Percentiles rank a stretch among this genome's conserved stretches.
Conservation (phyloP, 2,797 vertebrate genomes). For the Australoheros facetus region DNA sequence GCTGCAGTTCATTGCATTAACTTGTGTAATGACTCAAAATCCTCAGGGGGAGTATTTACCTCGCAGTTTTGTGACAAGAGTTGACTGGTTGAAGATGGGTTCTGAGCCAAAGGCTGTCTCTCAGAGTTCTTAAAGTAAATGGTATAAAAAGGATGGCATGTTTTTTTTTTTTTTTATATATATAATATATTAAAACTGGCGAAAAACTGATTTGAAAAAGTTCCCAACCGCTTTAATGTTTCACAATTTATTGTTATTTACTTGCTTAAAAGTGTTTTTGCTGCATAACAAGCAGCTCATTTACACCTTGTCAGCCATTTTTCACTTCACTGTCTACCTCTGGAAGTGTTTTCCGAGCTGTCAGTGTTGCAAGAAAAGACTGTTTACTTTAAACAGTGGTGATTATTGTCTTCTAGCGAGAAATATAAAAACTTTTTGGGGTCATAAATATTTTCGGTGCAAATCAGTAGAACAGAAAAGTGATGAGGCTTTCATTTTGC, state of each 20-base stretch:
- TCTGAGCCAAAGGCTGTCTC: slow-evolving; percentile 1
- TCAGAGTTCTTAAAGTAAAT: not conserved
- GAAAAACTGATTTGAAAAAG: not conserved
- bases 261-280: not conserved
- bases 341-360: slow-evolving; percentile 17
- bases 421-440: not conserved
- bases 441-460: not conserved
- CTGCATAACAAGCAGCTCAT: slow-evolving; percentile 22
- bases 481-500: not conserved
- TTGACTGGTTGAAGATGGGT: slow-evolving; percentile 28
- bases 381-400: slow-evolving; percentile 27
- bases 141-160: not conserved
- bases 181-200: not conserved
- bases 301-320: slow-evolving; percentile 6
- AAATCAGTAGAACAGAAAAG: not conserved
- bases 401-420: slow-evolving; percentile 24
- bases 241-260: not conserved
- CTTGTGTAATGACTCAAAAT: not conserved
- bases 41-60: slow-evolving; percentile 5
- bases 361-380: slow-evolving; percentile 8
- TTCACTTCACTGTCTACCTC: not conserved
- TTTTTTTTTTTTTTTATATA: not conserved
- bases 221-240: not conserved
- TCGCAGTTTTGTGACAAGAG: not conserved
- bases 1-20: slow-evolving; percentile 32